Base-by-base conservation (phyloP, 2,113 vertebrate genomes). In the Stigmatopora argus region DNA sequence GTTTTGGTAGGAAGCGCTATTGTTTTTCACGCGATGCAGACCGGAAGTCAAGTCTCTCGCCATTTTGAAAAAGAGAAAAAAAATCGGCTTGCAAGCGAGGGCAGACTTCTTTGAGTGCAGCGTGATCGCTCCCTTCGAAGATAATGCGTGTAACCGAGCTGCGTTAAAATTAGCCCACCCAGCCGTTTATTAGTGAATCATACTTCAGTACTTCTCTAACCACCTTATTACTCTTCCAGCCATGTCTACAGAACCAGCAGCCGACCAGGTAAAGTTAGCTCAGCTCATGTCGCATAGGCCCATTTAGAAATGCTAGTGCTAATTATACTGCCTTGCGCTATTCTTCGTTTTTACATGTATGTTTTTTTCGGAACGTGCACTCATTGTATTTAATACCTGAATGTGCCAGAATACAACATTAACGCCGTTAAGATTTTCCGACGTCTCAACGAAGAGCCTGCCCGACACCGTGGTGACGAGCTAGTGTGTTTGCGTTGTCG, bases 261-360 rank as follows among this genome's bases (percentile, higher is more conserved):
- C 87, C 74, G 91, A 92, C 61, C 90, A 92, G 91, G 91, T 92
- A 88, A 51, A 66, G 46, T 64, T 64, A 64, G 82, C 68, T 68
- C 75, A 4, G 82, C 68, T 68, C 75, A 4, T 73, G 72, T 72
- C 69, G 38, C 45, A 44, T 41, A 11, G 48, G 70, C 61, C 18
- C 19, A 14, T 0, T 34, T 19, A 23, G 9, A 46, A 23, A 13
- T 51, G 23, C 41, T 62, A 69, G 45, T 66, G 67, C 64, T 0
- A 13, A 41, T 65, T 41, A 48, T 64, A 41, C 38, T 41, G 52
- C 18, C 8, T 49, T 8, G 63, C 8, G 14, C 11, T 17, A 41
- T 1, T 18, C 34, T 4, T 21, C 12, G 18, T 0, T 9, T n/a
- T 51, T 18, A 18, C 59, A 6, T 46, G 13, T 9, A 3, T 21